Evolutionary conservation across 1,140 invertebrate genomes (phyloP).

Genomic region (Drosophila prosaltans): DNA sequence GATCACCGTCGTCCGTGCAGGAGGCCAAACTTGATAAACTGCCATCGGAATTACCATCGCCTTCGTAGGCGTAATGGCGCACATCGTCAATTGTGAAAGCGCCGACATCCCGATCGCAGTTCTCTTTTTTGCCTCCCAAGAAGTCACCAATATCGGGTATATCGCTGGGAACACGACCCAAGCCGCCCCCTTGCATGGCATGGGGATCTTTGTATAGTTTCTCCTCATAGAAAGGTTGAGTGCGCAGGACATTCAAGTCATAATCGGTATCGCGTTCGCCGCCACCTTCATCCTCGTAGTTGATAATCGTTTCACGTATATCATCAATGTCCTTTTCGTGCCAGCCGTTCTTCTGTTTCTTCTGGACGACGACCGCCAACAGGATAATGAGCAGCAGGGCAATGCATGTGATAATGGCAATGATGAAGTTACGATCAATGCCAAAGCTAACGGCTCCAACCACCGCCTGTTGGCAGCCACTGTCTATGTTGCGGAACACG

Average conservation of each 20-base stretch:
- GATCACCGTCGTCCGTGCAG: conserved; percentile 95
- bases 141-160: conserved; percentile 95
- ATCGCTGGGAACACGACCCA: conserved; percentile 73
- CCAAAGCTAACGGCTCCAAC: conserved; percentile 90
- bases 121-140: conserved; percentile 93
- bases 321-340: conserved; percentile 97
- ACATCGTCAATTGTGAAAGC: conserved; percentile 97
- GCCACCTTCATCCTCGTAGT: conserved; percentile 98
- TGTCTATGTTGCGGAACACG: conserved; percentile 87
- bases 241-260: conserved; percentile 94
- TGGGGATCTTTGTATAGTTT: conserved; percentile 80
- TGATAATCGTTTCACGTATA: conserved; percentile 98
- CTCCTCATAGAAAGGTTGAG: conserved; percentile 80
- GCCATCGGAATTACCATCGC: conserved; percentile 95
- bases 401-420: conserved; percentile 92
- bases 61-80: conserved; percentile 97
- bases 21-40: conserved; percentile 96
- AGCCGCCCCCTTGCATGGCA: conserved; percentile 46
- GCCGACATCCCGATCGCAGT: conserved; percentile 94
- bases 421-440: conserved; percentile 92
- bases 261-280: conserved; percentile 97
- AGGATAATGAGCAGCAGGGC: conserved; percentile 91
- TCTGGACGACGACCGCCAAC: conserved; percentile 93
- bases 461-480: conserved; percentile 88
- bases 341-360: conserved; percentile 91